Conservation (phyloP, 2,113 vertebrate species). For the Atrichornis clamosus region DNA sequence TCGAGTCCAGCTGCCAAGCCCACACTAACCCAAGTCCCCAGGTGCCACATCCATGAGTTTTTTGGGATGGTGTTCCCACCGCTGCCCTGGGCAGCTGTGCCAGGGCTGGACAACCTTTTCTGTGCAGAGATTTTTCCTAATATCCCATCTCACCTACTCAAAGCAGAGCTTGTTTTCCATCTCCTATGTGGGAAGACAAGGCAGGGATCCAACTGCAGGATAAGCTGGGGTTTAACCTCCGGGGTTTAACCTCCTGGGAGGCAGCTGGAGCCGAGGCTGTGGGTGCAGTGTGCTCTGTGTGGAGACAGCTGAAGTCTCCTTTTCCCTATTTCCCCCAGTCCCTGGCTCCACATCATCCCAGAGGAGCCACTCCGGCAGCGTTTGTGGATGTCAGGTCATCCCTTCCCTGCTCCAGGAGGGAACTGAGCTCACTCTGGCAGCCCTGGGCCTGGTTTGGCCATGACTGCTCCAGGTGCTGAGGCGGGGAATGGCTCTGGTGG, state of each 20-base stretch:
- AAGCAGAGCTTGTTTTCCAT: background rate
- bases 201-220: background rate
- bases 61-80: background rate
- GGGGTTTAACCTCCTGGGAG: background rate
- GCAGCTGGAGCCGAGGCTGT: background rate
- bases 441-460: background rate
- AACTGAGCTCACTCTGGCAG: background rate
- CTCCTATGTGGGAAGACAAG: background rate
- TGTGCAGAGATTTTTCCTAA: background rate
- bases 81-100: background rate
- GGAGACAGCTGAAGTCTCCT: background rate
- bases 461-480: background rate
- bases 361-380: background rate
- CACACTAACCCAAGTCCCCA: background rate
- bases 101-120: background rate
- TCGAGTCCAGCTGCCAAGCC: background rate
- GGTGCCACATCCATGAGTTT: background rate
- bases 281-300: background rate
- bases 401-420: background rate
- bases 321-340: background rate
- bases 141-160: background rate
- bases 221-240: background rate
- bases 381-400: background rate
- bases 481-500: accelerated
- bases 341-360: background rate